Percentiles rank a stretch among this genome's conserved stretches.
Evolutionary conservation across 2,888 invertebrate species (phyloP).

Genomic region (Laspeyria flexula): DNA sequence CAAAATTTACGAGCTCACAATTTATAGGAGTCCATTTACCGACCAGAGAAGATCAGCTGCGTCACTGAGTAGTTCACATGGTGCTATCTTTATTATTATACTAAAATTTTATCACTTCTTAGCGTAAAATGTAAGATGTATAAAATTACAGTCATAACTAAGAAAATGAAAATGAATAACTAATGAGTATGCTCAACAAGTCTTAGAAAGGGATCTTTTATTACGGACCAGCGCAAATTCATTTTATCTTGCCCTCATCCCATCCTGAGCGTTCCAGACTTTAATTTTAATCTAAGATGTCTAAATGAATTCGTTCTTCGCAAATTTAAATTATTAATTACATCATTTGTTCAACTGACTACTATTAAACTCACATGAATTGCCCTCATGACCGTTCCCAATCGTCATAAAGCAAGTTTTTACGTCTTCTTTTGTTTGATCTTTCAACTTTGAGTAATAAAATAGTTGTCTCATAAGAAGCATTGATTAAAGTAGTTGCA

Average conservation of each 20-base stretch:
- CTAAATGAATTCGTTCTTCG: conserved; percentile 46
- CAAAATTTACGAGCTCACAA: conserved; percentile 6
- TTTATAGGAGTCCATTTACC: conserved; percentile 31
- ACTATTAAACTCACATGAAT: conserved; percentile 27
- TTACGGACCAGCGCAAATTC: conserved; percentile 55
- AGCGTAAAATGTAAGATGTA: conserved; percentile 54
- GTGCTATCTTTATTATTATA: conserved; percentile 39
- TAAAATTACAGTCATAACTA: conserved; percentile 68
- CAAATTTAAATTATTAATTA: conserved; percentile 47
- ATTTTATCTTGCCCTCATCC: conserved; percentile 53
- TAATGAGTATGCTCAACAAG: conserved; percentile 74
- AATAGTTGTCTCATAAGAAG: conserved; percentile 17
- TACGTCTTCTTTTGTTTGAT: conserved; percentile 28
- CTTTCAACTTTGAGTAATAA: conserved; percentile 34
- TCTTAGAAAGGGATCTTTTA: conserved; percentile 69
- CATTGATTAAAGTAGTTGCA: conserved; percentile 13
- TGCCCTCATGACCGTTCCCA: conserved; percentile 17
- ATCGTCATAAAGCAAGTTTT: conserved; percentile 23
- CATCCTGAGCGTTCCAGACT: conserved; percentile 41
- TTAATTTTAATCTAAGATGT: conserved; percentile 55
- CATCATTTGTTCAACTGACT: conserved; percentile 27
- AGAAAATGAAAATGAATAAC: conserved; percentile 78
- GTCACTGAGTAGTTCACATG: conserved; percentile 38
- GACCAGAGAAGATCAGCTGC: conserved; percentile 37
- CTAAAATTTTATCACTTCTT: conserved; percentile 58